Evolutionary conservation across 2,113 vertebrate species (phyloP).

Genomic region (Pitta sordida): DNA sequence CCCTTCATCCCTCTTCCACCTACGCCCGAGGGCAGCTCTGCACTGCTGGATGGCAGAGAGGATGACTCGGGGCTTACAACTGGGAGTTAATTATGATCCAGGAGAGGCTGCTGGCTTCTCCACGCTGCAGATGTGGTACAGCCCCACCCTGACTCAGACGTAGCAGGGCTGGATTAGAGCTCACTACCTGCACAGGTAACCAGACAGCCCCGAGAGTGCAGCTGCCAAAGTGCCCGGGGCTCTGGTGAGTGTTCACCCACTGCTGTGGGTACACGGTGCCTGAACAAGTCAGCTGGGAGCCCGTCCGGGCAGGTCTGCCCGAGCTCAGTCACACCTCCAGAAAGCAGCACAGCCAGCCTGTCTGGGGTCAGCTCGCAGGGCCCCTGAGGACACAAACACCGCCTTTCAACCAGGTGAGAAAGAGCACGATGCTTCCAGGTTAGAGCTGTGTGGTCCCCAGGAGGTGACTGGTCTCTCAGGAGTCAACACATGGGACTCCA

Average conservation of each 20-base stretch:
- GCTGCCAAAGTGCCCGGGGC: neutral
- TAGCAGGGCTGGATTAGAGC: rapidly evolving
- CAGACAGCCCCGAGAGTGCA: neutral
- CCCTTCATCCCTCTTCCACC: neutral
- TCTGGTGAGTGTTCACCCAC: rapidly evolving
- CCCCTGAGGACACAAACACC: neutral
- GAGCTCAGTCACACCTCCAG: rapidly evolving
- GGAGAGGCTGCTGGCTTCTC: neutral
- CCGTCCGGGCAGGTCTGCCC: neutral
- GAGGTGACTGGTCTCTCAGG: neutral
- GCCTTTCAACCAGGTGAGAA: rapidly evolving
- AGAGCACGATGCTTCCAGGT: rapidly evolving
- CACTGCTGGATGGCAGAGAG: neutral
- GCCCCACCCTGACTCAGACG: neutral
- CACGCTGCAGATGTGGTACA: rapidly evolving
- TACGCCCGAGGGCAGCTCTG: neutral
- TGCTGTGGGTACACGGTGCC: neutral
- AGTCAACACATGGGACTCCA: neutral
- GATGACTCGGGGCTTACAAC: neutral
- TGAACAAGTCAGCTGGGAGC: neutral
- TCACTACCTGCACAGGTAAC: neutral
- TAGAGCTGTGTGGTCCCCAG: neutral
- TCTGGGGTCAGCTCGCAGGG: neutral
- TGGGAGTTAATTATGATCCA: neutral
- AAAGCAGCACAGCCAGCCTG: neutral